Evolutionary conservation across 2,113 vertebrate genomes (phyloP).

Genomic region (Apodemus speciosus): DNA sequence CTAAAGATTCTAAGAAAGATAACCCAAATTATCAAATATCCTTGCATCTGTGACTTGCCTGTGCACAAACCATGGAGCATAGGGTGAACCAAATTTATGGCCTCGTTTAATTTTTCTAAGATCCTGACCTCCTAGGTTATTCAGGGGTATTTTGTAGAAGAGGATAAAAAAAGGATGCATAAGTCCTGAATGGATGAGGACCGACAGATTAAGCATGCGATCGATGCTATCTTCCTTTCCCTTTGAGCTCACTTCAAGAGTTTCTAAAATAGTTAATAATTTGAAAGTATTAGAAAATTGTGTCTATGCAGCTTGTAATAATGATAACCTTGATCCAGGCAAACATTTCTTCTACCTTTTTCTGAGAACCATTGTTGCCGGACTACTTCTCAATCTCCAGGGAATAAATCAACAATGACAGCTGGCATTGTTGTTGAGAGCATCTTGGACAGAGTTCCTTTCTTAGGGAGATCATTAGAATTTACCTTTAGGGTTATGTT

Average conservation of each 20-base stretch:
- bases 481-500: not conserved
- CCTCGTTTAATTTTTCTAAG: not conserved
- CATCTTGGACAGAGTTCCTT: not conserved
- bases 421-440: not conserved
- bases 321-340: not conserved
- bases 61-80: not conserved
- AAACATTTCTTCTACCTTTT: not conserved
- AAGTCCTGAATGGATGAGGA: not conserved
- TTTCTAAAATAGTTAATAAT: not conserved
- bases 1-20: not conserved
- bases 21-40: not conserved
- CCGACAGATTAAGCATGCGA: not conserved
- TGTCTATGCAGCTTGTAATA: not conserved
- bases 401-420: not conserved
- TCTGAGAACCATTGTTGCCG: not conserved
- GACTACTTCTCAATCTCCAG: not conserved
- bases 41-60: not conserved
- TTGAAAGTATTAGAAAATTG: not conserved
- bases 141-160: not conserved
- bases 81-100: not conserved
- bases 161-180: not conserved
- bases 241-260: not conserved
- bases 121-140: not conserved
- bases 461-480: constrained; percentile 33
- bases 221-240: not conserved